Evolutionary conservation across 1,140 invertebrate species (phyloP).

Genomic region (Drosophila pachea): DNA sequence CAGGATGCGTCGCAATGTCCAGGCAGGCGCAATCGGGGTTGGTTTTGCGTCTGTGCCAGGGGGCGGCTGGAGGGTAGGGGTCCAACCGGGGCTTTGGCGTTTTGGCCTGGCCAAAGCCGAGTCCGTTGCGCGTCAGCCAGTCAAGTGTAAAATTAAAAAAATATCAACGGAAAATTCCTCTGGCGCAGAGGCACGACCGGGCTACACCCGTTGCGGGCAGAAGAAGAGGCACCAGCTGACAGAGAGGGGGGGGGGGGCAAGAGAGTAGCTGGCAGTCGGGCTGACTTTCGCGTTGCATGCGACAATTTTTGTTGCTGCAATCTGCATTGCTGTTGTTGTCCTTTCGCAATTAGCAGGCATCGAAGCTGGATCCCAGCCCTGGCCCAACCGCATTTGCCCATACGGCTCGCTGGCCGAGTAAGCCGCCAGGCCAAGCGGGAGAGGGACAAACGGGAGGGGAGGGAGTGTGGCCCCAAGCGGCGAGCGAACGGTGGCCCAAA

Average conservation of each 20-base stretch:
- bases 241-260: too few relatives aligned
- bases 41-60: not conserved
- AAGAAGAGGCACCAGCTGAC: too few relatives aligned
- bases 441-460: too few relatives aligned
- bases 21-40: not conserved
- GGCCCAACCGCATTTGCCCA: slow-evolving; percentile 6
- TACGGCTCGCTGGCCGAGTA: slow-evolving; percentile 53
- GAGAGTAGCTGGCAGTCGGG: too few relatives aligned
- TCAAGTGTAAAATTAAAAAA: slow-evolving; percentile 76
- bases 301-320: slow-evolving; percentile 12
- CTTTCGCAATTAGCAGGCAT: slow-evolving; percentile 52
- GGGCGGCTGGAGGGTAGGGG: not conserved
- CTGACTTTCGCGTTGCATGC: too few relatives aligned
- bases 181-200: too few relatives aligned
- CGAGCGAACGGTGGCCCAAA: not conserved
- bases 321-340: slow-evolving; percentile 1
- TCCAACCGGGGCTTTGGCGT: not conserved
- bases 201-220: too few relatives aligned
- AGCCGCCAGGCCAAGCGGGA: slow-evolving; percentile 21
- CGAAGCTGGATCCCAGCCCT: not conserved
- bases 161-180: slow-evolving; percentile 75
- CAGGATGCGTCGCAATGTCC: slow-evolving; percentile 6
- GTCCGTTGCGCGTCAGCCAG: slow-evolving; percentile 51
- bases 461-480: slow-evolving; percentile 1
- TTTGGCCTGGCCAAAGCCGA: not conserved